Evolutionary conservation across 2,113 vertebrate genomes (phyloP), one percentile per base, ranked within the genome.

Genomic region (Acrocephalus kingi): DNA sequence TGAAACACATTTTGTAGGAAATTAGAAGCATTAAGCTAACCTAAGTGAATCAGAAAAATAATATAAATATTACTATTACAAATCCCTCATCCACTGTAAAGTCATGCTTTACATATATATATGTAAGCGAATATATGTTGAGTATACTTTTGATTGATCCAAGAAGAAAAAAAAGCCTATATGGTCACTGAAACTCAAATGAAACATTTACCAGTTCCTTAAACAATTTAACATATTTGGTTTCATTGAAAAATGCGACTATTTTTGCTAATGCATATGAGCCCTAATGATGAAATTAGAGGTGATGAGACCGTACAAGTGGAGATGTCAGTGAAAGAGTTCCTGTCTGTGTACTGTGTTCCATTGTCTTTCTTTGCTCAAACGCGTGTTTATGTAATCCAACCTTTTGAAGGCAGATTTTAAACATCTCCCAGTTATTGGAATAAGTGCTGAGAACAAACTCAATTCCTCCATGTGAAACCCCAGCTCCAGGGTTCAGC

Each of bases 381-480:
- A 49, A 16, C 15, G 2, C 71, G 23, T 28, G 19, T 4, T 88
- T 22, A 9, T 33, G 24, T 30, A 54, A 79, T 24, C 21, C 24
- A 71, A 10, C 2, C 45, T 79, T 82, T 73, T 69, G 35, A 82
- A 87, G 56, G 23, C 8, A 79, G 28, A 55, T 41, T 58, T 84
- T 45, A 22, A 37, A 54, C 2, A 1, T 5, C 8, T 64, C 12
- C 8, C 0, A 0, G 20, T 55, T n/a, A 24, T 1, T 69, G 58
- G 51, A 90, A 24, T 45, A 83, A 87, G n/a, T 45, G 27, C 35
- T 76, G 28, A 87, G 54, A 76, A 63, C 14, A 94, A 86, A 68
- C 7, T 63, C 48, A 82, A 75, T 72, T 25, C 20, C 33, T 49
- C 6, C 27, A 45, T 0, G 2, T 64, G 39, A 81, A 86, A 81